Percentiles rank a stretch among this genome's conserved stretches.
Evolutionary conservation across 1,140 invertebrate genomes (phyloP).

Genomic region (Cotesia chilonis): DNA sequence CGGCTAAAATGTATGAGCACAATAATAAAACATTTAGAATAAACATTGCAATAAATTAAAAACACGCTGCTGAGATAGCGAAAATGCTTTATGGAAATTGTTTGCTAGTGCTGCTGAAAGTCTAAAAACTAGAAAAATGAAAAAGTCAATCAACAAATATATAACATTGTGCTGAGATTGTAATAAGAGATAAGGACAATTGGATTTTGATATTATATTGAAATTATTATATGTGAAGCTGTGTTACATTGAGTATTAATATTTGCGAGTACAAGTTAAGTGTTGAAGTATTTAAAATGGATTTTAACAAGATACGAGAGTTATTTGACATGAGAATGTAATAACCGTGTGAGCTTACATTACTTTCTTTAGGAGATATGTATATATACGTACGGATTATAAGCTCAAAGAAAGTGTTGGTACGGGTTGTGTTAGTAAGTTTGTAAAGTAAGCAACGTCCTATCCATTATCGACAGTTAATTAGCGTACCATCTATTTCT

Average conservation of each 20-base stretch:
- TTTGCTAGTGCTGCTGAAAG: not conserved
- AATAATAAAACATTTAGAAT: conserved; percentile 13
- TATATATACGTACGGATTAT: no score
- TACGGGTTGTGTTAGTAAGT: not conserved
- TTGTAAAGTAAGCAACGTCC: conserved; percentile 14
- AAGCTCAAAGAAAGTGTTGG: not conserved
- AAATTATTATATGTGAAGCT: not conserved
- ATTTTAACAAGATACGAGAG: conserved; percentile 11
- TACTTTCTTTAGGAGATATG: not conserved
- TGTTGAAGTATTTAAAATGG: conserved; percentile 3
- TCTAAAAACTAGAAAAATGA: not conserved
- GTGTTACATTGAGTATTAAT: not conserved
- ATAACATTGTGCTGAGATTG: no score
- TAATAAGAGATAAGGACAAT: no score
- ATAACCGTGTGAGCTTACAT: conserved; percentile 8
- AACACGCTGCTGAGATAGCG: not conserved
- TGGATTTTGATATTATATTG: no score
- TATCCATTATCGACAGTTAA: conserved; percentile 40
- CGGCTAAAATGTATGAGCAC: not conserved
- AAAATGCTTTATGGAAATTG: no score
- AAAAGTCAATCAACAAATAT: no score
- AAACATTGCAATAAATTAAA: no score
- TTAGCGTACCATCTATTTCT: conserved; percentile 40
- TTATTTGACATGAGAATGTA: conserved; percentile 11
- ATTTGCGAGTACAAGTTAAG: not conserved